Conservation (phyloP, 2,888 invertebrate species). For the Oligia fasciuncula region DNA sequence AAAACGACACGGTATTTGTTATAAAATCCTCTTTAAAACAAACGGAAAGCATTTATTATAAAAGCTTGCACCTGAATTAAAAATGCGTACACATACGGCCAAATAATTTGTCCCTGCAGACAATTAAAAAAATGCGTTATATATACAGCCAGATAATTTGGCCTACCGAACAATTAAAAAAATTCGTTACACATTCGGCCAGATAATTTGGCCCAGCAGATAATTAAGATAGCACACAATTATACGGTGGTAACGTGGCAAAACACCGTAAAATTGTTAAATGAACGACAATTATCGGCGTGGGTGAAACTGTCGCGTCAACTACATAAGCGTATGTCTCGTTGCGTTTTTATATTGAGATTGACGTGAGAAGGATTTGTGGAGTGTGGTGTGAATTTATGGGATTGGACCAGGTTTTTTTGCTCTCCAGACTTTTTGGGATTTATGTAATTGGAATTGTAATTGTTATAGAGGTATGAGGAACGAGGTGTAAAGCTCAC, state of each 20-base stretch:
- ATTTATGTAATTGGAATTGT: background rate
- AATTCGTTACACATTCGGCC: constrained; percentile 37
- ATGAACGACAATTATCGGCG: constrained; percentile 84
- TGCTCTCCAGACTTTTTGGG: background rate
- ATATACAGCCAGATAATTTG: constrained; percentile 34
- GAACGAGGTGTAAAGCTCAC: too few species aligned
- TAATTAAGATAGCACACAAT: constrained; percentile 65
- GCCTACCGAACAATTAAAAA: constrained; percentile 48
- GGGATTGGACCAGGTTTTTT: constrained; percentile 34
- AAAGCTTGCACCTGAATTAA: constrained; percentile 33
- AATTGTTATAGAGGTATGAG: too few species aligned
- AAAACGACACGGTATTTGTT: constrained; percentile 9
- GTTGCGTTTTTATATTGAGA: constrained; percentile 84
- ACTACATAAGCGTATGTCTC: constrained; percentile 81
- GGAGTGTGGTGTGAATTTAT: constrained; percentile 56
- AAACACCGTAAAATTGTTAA: constrained; percentile 84
- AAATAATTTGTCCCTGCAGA: constrained; percentile 33
- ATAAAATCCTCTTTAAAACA: constrained; percentile 10
- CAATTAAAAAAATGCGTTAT: constrained; percentile 22
- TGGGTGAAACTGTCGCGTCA: constrained; percentile 72
- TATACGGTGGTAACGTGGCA: constrained; percentile 66
- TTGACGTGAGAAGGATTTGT: constrained; percentile 83
- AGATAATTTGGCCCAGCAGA: constrained; percentile 47
- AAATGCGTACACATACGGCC: constrained; percentile 24
- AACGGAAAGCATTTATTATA: constrained; percentile 17